phyloP scores from a whole-genome alignment of 1,140 invertebrate genomes.

The Holotrichia oblita region DNA sequence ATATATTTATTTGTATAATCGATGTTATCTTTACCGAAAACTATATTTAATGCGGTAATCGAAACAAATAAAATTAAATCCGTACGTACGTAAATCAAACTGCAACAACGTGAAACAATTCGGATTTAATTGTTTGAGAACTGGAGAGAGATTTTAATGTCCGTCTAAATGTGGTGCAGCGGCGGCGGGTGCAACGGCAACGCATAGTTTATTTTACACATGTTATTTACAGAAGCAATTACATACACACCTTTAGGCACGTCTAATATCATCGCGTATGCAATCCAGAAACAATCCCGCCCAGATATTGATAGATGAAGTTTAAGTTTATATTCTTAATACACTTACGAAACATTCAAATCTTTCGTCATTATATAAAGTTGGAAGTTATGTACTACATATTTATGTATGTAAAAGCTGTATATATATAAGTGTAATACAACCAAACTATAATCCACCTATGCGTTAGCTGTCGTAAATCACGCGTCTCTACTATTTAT shows the following conservation, averaged over 20 bases:
- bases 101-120: neutral
- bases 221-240: slow-evolving; percentile 1
- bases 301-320: slow-evolving; percentile 11
- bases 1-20: no score
- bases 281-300: neutral
- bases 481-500: slow-evolving; percentile 54
- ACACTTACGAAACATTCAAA: neutral
- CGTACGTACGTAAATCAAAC: neutral
- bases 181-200: neutral
- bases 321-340: slow-evolving; percentile 18
- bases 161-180: neutral
- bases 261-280: neutral
- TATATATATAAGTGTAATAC: neutral
- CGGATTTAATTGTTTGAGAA: neutral
- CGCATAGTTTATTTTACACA: slow-evolving; percentile 10
- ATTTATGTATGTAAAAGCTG: neutral
- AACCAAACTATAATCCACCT: neutral
- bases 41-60: neutral
- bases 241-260: neutral
- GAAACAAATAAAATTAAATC: neutral
- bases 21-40: neutral
- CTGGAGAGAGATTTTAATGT: neutral
- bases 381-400: neutral
- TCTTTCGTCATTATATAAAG: neutral
- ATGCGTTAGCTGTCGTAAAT: slow-evolving; percentile 25